phyloP scores from a whole-genome alignment of 2,113 vertebrate genomes.

The Malurus cyaneus region DNA sequence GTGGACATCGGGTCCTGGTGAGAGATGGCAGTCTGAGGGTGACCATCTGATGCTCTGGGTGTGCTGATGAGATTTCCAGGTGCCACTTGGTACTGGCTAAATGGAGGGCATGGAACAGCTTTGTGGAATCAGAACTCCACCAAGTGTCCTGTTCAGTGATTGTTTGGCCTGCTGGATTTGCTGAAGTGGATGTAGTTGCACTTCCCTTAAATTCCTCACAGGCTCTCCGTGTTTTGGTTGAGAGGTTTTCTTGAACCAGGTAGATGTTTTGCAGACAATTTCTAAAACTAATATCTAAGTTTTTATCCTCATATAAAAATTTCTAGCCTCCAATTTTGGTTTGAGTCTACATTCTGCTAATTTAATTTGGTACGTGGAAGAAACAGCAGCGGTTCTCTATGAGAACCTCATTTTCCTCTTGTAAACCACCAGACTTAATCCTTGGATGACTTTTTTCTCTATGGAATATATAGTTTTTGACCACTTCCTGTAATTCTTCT shows the following conservation, averaged over 20 bases:
- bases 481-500: neutral
- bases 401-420: neutral
- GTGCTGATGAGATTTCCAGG: neutral
- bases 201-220: neutral
- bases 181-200: neutral
- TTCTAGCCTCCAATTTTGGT: rapidly evolving
- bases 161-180: neutral
- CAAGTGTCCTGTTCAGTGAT: neutral
- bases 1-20: neutral
- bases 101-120: rapidly evolving
- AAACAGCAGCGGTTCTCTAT: neutral
- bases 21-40: neutral
- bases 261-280: neutral
- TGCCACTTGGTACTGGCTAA: neutral
- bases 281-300: neutral
- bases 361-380: neutral
- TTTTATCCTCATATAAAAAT: neutral
- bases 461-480: neutral
- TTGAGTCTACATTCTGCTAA: neutral
- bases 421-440: neutral
- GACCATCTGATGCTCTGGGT: too few species aligned
- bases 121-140: too few species aligned
- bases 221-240: neutral
- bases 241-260: neutral
- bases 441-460: neutral